Evolutionary conservation across 1,140 invertebrate species (phyloP), one percentile per base, ranked within the genome.

Genomic region (Drosophila nasuta): DNA sequence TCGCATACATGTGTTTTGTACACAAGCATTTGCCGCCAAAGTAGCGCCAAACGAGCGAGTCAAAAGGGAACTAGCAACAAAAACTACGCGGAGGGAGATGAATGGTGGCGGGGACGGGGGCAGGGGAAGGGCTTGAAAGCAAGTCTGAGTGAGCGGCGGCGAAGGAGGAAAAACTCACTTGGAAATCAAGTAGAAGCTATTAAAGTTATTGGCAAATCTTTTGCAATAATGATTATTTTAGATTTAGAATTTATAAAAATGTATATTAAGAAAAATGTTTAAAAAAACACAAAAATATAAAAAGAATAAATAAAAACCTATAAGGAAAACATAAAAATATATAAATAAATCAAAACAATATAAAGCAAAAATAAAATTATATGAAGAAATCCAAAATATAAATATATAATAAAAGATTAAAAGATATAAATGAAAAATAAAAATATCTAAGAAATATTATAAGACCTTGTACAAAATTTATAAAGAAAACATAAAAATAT

Each of bases 41-140:
- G 80, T 75, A 79, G 80, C 80, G 77, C 59, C 81, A 85, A 80
- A 85, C 80, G 81, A 80, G 68, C 77, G 65, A 85, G 81, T 77
- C 68, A 77, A 41, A 41, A 4, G 15, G 30, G 8, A 56, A 35
- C 13, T 33, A 28, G 5, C 4, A 33, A 13, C 49, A 30, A 52
- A 25, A 52, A 33, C 28, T 2, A 13, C n/a, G 3, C n/a, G 0
- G 5, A 43, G 11, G 4, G 5, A 0, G 11, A 25, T 25, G 3
- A 25, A 25, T 25, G 0, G 20, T 4, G 20, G 20, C 20, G 20
- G 5, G 11, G 41, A 13, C n/a, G n/a, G n/a, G 1, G 41, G n/a
- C 11, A 3, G 41, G 48, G 48, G 20, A 6, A 5, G 10, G 46
- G 46, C 4, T 7, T 20, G 17, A 20, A 13, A 20, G 17, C 15